phyloP scores from a whole-genome alignment of 2,888 invertebrate genomes.

The Pycnomerus fuliginosus region DNA sequence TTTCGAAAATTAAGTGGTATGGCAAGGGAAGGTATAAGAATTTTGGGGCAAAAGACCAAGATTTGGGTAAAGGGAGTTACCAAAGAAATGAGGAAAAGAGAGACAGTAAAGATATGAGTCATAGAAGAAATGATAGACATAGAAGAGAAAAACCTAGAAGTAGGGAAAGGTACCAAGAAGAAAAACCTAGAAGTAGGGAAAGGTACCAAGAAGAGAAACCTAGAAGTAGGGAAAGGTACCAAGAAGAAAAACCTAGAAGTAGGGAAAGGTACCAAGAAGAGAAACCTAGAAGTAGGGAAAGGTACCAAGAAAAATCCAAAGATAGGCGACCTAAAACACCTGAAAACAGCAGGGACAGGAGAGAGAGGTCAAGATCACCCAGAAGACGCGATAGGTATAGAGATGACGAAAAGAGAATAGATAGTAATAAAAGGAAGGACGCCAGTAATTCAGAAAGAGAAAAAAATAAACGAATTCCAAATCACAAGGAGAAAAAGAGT shows the following conservation, averaged over 20 bases:
- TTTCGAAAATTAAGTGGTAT: constrained; percentile 89
- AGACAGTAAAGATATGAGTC: not conserved
- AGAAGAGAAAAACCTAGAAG: not conserved
- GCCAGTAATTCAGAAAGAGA: not conserved
- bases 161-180: not conserved
- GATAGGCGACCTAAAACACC: not conserved
- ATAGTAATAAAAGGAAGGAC: not conserved
- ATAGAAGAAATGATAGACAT: not conserved
- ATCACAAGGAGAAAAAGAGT: not conserved
- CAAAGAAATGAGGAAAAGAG: not conserved
- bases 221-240: not conserved
- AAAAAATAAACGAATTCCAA: not conserved
- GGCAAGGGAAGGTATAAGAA: constrained; percentile 80
- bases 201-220: not conserved
- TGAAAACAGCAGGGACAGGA: not conserved
- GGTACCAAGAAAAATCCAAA: not conserved
- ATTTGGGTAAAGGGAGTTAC: constrained; percentile 39
- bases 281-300: not conserved
- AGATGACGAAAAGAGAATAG: not conserved
- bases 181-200: not conserved
- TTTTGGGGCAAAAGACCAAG: constrained; percentile 50
- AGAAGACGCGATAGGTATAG: not conserved
- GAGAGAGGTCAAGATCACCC: not conserved
- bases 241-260: not conserved
- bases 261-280: not conserved